Base-by-base conservation (phyloP, 2,113 vertebrate genomes). In the Plestiodon gilberti region DNA sequence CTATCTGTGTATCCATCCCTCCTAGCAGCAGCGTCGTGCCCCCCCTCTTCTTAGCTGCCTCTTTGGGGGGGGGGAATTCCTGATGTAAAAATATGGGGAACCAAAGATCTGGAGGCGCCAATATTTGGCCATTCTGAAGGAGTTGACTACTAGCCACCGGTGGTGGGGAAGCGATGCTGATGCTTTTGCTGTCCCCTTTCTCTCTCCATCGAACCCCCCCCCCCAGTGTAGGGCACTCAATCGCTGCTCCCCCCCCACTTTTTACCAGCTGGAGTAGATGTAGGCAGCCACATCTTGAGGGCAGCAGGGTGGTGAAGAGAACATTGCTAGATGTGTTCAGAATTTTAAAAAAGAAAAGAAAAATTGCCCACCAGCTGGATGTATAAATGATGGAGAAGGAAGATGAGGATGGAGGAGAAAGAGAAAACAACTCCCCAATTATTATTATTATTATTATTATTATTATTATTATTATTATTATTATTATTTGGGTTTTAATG, bases 301-400 rank as follows among this genome's bases (percentile, higher is more conserved):
- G 43, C n/a, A 18, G 3, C 7, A 23, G 3, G 18, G 20, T 4
- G 33, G 2, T 4, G 22, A 33, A 70, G 28, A 6, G 18, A 33
- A 33, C 93, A 91, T 48, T 48, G 43, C 43, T 48, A 48, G 4
- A 48, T 48, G 43, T 48, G 43, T 48, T 48, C 43, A 5, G 43
- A 48, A 48, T 57, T 57, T 57, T 57, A 57, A 57, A 57, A 90
- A n/a, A n/a, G n/a, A n/a, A n/a, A n/a, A n/a, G n/a, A n/a, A 93
- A 93, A 91, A 96, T 92, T 89, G 89, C 93, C 86, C 40, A 89
- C 84, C 15, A 92, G 90, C 87, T 85, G 90, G 84, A 88, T 88
- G 91, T 90, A 89, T 90, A 94, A 88, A 95, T 92, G 90, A 87
- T 74, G 91, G 81, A 92, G 82, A 33, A 84, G 88, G 78, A 43